A percentile compares a stretch with the other conserved stretches of the same genome.
Conservation (phyloP, 2,113 vertebrate species). For the Dicerorhinus sumatrensis region DNA sequence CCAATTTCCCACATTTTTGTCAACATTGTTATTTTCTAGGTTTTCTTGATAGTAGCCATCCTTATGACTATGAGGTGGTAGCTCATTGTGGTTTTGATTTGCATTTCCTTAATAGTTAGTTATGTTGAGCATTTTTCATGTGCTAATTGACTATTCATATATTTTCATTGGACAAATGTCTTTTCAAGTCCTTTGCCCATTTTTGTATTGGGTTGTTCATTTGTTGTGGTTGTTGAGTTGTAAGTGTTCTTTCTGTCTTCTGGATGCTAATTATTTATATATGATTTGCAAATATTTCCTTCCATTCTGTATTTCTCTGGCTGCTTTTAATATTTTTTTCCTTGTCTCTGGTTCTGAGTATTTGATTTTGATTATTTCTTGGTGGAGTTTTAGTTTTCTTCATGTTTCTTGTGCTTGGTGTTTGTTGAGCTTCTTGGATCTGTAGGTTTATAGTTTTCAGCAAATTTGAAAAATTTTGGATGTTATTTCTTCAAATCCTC, state of each 20-base stretch:
- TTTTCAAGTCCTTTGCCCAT: background rate
- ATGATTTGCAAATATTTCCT: slow-evolving; percentile 27
- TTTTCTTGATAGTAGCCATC: background rate
- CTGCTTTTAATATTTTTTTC: background rate
- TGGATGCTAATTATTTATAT: background rate
- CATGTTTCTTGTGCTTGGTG: background rate
- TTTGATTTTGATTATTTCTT: slow-evolving; percentile 13
- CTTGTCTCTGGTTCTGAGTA: background rate
- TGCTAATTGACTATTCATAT: background rate
- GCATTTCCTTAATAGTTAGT: background rate
- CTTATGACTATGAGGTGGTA: background rate
- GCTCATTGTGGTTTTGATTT: background rate
- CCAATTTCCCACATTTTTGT: background rate
- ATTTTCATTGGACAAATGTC: background rate
- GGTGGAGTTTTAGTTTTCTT: background rate
- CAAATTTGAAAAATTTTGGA: slow-evolving; percentile 15
- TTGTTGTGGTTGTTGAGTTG: background rate
- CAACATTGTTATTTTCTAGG: background rate
- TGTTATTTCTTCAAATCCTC: background rate
- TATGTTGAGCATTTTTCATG: background rate
- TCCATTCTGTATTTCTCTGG: background rate
- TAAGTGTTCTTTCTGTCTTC: background rate
- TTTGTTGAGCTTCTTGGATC: slow-evolving; percentile 9
- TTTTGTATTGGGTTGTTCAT: background rate
- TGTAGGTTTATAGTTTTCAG: slow-evolving; percentile 8